Evolutionary conservation across 2,113 vertebrate species (phyloP).

Genomic region (Macroglossus sobrinus): DNA sequence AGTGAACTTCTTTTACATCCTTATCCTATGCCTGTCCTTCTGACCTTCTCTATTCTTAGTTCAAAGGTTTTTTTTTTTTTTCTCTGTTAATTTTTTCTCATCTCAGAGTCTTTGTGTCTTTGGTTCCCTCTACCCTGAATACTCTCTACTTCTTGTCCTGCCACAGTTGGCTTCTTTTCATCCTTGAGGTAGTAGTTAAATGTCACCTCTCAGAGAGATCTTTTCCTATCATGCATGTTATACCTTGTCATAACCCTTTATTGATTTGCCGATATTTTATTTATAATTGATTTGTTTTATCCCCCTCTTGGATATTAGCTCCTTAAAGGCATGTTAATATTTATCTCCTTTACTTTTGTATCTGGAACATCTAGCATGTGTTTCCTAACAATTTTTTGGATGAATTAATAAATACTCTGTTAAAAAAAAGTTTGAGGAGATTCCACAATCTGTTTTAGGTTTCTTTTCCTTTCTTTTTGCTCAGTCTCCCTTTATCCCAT

Average conservation of each 20-base stretch:
- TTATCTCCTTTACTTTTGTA: not conserved
- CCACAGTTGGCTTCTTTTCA: not conserved
- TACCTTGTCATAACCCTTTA: not conserved
- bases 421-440: not conserved
- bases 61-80: not conserved
- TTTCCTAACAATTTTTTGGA: not conserved
- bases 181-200: not conserved
- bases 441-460: not conserved
- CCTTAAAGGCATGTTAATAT: not conserved
- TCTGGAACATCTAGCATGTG: not conserved
- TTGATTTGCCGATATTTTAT: not conserved
- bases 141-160: not conserved
- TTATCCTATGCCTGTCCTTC: not conserved
- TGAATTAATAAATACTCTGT: not conserved
- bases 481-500: not conserved
- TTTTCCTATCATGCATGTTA: not conserved
- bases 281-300: not conserved
- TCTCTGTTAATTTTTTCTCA: not conserved
- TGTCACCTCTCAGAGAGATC: not conserved
- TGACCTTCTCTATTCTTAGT: not conserved
- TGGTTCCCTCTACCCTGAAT: not conserved
- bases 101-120: not conserved
- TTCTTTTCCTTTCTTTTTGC: not conserved
- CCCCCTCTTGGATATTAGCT: not conserved
- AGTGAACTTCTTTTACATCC: not conserved